These are phyloP conservation scores for Drosophila gunungcola DNA, from an alignment of 1,140 invertebrate species.

Conservation along the genomic window DNA sequence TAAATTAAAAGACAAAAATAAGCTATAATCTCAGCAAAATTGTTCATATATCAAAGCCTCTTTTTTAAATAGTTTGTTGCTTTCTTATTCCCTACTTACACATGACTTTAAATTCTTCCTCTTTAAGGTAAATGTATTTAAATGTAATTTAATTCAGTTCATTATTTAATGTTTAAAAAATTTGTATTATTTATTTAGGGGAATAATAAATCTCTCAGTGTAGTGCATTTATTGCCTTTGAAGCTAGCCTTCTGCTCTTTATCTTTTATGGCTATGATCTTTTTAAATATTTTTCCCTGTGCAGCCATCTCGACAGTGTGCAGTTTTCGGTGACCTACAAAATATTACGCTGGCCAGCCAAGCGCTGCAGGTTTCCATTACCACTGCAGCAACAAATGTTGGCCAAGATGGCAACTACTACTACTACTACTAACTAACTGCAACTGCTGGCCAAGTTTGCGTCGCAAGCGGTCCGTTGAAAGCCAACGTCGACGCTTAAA, in stretches of 20 bases:
- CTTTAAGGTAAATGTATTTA: too few species aligned
- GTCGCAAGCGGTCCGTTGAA: constrained; percentile 48
- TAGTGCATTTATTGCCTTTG: too few species aligned
- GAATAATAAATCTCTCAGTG: too few species aligned
- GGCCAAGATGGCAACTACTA: constrained; percentile 48
- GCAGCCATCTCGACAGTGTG: constrained; percentile 16
- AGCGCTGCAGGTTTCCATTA: constrained; percentile 81
- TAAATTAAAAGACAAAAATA: too few species aligned
- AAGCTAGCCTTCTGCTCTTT: neutral
- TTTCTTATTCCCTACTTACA: too few species aligned
- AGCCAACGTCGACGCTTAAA: constrained; percentile 65
- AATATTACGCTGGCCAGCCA: constrained; percentile 80
- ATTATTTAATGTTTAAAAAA: too few species aligned
- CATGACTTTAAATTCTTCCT: too few species aligned
- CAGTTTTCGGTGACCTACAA: constrained; percentile 78
- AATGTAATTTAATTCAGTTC: too few species aligned
- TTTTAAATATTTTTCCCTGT: constrained; percentile 1
- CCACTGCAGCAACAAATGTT: constrained; percentile 56
- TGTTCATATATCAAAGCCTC: too few species aligned
- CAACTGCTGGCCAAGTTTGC: constrained; percentile 59
- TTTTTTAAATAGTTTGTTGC: too few species aligned
- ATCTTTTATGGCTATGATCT: neutral
- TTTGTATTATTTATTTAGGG: too few species aligned
- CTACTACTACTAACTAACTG: constrained; percentile 7
- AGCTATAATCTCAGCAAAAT: too few species aligned